A percentile compares a stretch with the other conserved stretches of the same genome.
Conservation (phyloP, 2,797 vertebrate species). For the Lagorchestes hirsutus region DNA sequence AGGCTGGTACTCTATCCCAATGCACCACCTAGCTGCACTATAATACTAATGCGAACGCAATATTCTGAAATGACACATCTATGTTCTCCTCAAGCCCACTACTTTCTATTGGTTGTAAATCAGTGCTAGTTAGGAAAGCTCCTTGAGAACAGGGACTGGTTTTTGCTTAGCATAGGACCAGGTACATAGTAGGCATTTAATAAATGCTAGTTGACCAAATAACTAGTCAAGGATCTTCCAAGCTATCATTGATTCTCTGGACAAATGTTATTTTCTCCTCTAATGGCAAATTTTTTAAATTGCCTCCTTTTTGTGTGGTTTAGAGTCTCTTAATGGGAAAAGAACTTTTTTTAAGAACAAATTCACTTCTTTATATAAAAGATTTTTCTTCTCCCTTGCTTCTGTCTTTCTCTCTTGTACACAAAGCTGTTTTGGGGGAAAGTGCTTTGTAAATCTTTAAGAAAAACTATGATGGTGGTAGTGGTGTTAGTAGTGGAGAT, state of each 20-base stretch:
- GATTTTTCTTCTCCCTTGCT: not conserved
- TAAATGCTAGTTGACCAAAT: not conserved
- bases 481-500: not conserved
- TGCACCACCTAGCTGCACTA: constrained; percentile 3
- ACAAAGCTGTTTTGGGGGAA: not conserved
- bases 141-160: not conserved
- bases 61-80: not conserved
- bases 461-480: not conserved
- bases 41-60: not conserved
- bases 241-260: not conserved
- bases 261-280: not conserved
- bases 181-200: not conserved
- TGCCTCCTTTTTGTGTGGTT: constrained; percentile 19
- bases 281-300: not conserved
- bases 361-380: not conserved
- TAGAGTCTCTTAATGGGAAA: not conserved
- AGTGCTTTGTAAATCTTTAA: not conserved
- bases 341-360: not conserved
- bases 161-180: not conserved
- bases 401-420: not conserved
- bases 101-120: not conserved
- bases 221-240: not conserved
- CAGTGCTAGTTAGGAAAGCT: not conserved
- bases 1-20: not conserved
- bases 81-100: not conserved